Conservation (phyloP, 1,140 invertebrate genomes). For the Drosophila kikkawai region DNA sequence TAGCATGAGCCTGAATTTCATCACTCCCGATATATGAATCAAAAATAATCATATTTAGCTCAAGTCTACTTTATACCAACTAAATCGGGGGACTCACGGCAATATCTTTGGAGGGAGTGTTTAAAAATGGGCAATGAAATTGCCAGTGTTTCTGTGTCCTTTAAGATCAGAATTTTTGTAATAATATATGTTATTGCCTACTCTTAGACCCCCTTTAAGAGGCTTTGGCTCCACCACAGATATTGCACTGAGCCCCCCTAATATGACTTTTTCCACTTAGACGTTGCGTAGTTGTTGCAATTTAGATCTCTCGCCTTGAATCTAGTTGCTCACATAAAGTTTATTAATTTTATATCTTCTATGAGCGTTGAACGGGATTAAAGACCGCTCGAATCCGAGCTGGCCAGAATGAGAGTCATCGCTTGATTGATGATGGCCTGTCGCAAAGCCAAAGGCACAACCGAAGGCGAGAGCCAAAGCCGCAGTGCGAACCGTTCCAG, state of each 20-base stretch:
- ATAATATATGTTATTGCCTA: background rate
- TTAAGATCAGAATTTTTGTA: too few species aligned
- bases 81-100: slow-evolving; percentile 1
- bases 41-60: slow-evolving; percentile 24
- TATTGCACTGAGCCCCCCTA: background rate
- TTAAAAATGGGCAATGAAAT: background rate
- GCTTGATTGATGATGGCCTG: slow-evolving; percentile 59
- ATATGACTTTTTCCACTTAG: slow-evolving; percentile 50
- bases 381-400: slow-evolving; percentile 23
- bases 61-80: slow-evolving; percentile 26
- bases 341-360: slow-evolving; percentile 82
- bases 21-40: slow-evolving; percentile 17
- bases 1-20: slow-evolving; percentile 65
- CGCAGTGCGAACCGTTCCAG: slow-evolving; percentile 50
- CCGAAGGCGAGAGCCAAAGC: slow-evolving; percentile 28
- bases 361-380: slow-evolving; percentile 69
- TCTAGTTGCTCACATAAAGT: slow-evolving; percentile 76
- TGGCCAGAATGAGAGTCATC: slow-evolving; percentile 36
- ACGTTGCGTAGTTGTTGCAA: slow-evolving; percentile 74
- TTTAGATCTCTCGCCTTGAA: slow-evolving; percentile 68
- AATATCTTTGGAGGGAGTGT: background rate
- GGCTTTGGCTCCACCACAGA: background rate
- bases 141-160: background rate
- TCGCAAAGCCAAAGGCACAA: slow-evolving; percentile 25
- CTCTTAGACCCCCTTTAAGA: too few species aligned